Base-by-base conservation (phyloP, 2,113 vertebrate species). In the Porphyrio hochstetteri region DNA sequence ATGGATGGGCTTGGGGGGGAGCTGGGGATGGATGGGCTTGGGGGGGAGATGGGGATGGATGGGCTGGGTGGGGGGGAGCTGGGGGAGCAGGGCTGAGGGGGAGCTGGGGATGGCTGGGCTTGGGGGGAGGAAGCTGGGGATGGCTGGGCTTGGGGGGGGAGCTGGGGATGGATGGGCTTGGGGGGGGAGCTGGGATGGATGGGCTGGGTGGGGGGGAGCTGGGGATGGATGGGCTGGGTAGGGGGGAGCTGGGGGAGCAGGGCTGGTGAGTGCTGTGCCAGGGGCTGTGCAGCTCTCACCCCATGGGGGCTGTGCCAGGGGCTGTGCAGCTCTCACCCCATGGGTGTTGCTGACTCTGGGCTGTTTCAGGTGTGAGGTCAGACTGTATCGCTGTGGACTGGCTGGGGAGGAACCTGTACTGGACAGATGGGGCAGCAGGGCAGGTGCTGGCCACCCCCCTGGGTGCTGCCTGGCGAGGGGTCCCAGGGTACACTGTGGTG, bases 331-430 rank as follows among this genome's bases (percentile, higher is more conserved):
- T 83, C 40, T 67, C n/a, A 46, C 13, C 13, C 25, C 18, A 38
- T 0, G 10, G 21, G 9, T 71, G 31, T 27, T 82, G 31, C 29
- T 82, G 78, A 77, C 53, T 79, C 65, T 77, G 78, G 48, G 15
- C 8, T 16, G 11, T 93, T 96, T 60, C 84, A 99, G 99, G 98
- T 44, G 98, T 99, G 75, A 99, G 98, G 82, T 98, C 99, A 0
- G 98, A 99, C 86, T 98, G 98, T 40, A 97, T 99, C 46, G 99
- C 98, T 2, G 97, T 99, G 72, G 99, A 99, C 97, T 99, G 99
- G 99, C 88, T 99, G 9, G 99, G 98, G 27, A 98, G 98, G 64
- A 99, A 99, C 95, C 97, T 99, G 77, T 99, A 99, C 97, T 99
- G 99, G 99, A 98, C 98, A 28, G 99, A 99, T 70, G 98, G 98